phyloP scores from a whole-genome alignment of 2,888 invertebrate species.

The Caenorhabditis panamensis region DNA sequence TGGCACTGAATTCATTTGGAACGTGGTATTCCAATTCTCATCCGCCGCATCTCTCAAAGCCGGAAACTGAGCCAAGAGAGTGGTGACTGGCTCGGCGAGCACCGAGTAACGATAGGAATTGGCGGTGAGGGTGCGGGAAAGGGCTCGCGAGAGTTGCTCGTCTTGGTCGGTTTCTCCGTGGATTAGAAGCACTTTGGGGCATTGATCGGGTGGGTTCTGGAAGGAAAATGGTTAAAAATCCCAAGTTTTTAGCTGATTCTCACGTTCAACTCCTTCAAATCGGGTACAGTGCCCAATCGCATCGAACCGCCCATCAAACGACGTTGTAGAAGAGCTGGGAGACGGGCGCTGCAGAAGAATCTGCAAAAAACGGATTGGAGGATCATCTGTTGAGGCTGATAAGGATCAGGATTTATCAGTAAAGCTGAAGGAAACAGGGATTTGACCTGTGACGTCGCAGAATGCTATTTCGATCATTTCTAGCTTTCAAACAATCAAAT shows the following conservation, averaged over 20 bases:
- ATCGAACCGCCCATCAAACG: constrained; percentile 73
- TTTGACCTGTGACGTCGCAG: too few relatives aligned
- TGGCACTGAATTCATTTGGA: constrained; percentile 45
- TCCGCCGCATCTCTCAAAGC: constrained; percentile 45
- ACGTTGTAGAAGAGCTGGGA: constrained; percentile 86
- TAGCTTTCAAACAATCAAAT: too few relatives aligned
- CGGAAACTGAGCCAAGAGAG: constrained; percentile 51
- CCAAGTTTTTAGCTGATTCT: too few relatives aligned
- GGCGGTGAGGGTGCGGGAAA: constrained; percentile 32
- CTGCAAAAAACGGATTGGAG: background rate
- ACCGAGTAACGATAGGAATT: constrained; percentile 27
- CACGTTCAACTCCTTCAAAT: constrained; percentile 52
- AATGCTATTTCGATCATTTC: too few relatives aligned
- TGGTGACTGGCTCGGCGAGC: constrained; percentile 53
- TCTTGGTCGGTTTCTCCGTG: constrained; percentile 43
- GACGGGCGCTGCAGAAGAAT: constrained; percentile 84
- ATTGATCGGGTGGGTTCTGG: constrained; percentile 48
- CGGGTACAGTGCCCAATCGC: constrained; percentile 61
- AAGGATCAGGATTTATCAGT: background rate
- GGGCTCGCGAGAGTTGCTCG: constrained; percentile 37
- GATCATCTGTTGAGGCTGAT: background rate
- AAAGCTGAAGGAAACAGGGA: too few relatives aligned
- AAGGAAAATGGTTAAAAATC: too few relatives aligned
- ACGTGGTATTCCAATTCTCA: constrained; percentile 46
- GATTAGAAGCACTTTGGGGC: constrained; percentile 44